These are phyloP conservation scores for Lophius piscatorius DNA, from an alignment of 2,113 vertebrate genomes.

Conservation along the genomic window DNA sequence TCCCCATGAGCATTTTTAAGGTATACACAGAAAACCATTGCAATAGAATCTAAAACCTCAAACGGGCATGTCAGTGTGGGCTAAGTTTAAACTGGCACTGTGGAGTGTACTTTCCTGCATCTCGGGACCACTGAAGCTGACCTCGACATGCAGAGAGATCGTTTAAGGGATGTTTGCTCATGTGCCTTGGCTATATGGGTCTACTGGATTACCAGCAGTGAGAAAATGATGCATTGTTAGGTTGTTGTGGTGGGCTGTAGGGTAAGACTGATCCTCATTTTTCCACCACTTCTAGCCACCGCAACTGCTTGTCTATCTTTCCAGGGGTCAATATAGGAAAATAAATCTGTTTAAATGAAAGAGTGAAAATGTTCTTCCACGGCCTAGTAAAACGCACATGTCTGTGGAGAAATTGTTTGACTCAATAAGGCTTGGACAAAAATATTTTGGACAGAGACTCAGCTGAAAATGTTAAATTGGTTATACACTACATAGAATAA, in stretches of 20 bases:
- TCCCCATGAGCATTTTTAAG: constrained; percentile 54
- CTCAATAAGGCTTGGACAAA: constrained; percentile 33
- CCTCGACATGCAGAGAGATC: constrained; percentile 56
- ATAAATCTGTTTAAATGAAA: constrained; percentile 19
- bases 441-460: constrained; percentile 38
- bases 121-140: constrained; percentile 62
- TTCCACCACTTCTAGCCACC: constrained; percentile 16
- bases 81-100: constrained; percentile 76
- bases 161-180: constrained; percentile 61
- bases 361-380: constrained; percentile 11
- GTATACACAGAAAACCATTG: constrained; percentile 66
- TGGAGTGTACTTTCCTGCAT: constrained; percentile 60
- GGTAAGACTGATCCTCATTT: constrained; percentile 41
- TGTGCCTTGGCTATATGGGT: constrained; percentile 57
- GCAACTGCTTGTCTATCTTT: constrained; percentile 38
- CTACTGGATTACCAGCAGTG: constrained; percentile 48
- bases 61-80: constrained; percentile 66
- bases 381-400: constrained; percentile 27
- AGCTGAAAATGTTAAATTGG: constrained; percentile 45
- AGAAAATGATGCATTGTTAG: constrained; percentile 62
- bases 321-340: constrained; percentile 36
- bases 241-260: constrained; percentile 68
- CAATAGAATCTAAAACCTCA: constrained; percentile 76
- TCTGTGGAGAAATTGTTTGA: constrained; percentile 41
- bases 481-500: constrained; percentile 29